Evolutionary conservation across 2,113 vertebrate genomes (phyloP), one percentile per base, ranked within the genome.

Genomic region (Sylvilagus bachmani): DNA sequence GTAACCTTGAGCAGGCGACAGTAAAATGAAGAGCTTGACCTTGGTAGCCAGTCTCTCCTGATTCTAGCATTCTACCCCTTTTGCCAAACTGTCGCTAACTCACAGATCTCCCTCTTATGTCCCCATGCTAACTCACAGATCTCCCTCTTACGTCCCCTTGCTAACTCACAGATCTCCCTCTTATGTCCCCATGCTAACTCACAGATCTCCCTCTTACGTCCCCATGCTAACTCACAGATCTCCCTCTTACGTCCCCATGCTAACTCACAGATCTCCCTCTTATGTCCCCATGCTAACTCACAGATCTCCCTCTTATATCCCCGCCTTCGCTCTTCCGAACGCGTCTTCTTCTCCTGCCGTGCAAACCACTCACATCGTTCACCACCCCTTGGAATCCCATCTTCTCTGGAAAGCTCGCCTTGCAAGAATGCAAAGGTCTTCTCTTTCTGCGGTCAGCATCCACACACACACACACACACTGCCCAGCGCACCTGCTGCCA

Each of bases 231-330:
- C 33, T 89, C 53, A 38, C 66, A 74, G 27, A 58, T 77, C 67
- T 62, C 67, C 77, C 27, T 91, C 21, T 96, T 75, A n/a, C 10
- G 51, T 74, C 33, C 14, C 66, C 67, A 61, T n/a, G 49, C 78
- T 80, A 16, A 86, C 33, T 89, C 53, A 38, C 66, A 74, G 27
- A 58, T 77, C 67, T 62, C 67, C 77, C 27, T 91, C 21, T 96
- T 75, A n/a, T 8, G 51, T 74, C 33, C 14, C 66, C 67, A 61
- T n/a, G 49, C 78, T 80, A 16, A 86, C 33, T 89, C 53, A 38
- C 66, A 74, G 27, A 58, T 77, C 67, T 62, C 67, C 77, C 27
- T 91, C 21, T 96, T 75, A n/a, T 8, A 49, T 74, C 33, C 14
- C 66, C 67, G 61, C 62, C 5, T 53, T 84, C 49, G 55, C 36